Conservation (phyloP, 2,888 invertebrate species). For the Eristalis intricaria region DNA sequence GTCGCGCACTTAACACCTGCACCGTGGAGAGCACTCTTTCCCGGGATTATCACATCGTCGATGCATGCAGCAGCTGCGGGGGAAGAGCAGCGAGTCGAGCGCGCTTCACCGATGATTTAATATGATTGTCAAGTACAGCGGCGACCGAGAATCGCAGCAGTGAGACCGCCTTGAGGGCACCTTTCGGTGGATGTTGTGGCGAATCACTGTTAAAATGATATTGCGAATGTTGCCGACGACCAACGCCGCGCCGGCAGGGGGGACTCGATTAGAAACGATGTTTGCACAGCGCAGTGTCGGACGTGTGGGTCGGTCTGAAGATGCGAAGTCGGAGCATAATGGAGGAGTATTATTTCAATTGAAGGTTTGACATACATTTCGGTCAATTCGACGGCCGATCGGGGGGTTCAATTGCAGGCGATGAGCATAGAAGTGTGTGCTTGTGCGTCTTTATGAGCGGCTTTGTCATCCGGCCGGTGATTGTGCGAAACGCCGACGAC, state of each 20-base stretch:
- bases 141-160: constrained; percentile 42
- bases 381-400: constrained; percentile 63
- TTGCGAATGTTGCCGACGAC: constrained; percentile 17
- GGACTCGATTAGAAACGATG: constrained; percentile 30
- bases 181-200: constrained; percentile 28
- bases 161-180: constrained; percentile 59
- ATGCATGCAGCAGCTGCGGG: constrained; percentile 34
- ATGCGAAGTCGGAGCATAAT: constrained; percentile 33
- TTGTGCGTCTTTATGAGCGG: too few relatives aligned
- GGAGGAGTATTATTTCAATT: constrained; percentile 49
- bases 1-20: constrained; percentile 70
- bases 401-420: constrained; percentile 48
- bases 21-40: constrained; percentile 48
- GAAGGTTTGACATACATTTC: constrained; percentile 61
- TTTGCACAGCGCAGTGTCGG: constrained; percentile 28
- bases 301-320: constrained; percentile 63
- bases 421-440: constrained; percentile 9
- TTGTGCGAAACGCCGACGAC: background rate
- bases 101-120: constrained; percentile 63
- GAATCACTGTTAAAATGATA: constrained; percentile 50
- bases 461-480: background rate
- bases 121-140: constrained; percentile 66
- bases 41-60: constrained; percentile 66
- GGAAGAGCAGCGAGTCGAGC: constrained; percentile 15
- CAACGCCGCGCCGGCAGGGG: constrained; percentile 5